Evolutionary conservation across 2,113 vertebrate genomes (phyloP).

Genomic region (Larimichthys polyactis): DNA sequence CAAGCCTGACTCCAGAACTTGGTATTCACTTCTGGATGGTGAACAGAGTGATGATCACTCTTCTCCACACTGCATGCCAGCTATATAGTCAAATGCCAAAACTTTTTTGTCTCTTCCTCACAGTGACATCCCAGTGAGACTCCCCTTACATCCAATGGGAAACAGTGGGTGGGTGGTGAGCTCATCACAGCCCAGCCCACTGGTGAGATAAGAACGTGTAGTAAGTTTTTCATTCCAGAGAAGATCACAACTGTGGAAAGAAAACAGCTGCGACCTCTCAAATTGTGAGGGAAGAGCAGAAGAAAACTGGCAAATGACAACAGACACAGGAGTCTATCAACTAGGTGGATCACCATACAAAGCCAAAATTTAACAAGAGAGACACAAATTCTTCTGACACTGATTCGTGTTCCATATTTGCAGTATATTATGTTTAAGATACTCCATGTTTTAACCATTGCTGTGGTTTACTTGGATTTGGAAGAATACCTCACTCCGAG

Average conservation of each 20-base stretch:
- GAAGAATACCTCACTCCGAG: background rate
- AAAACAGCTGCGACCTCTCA: constrained; percentile 54
- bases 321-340: constrained; percentile 15
- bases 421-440: background rate
- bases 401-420: background rate
- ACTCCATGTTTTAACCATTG: background rate
- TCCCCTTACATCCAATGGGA: constrained; percentile 21
- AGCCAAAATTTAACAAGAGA: constrained; percentile 12
- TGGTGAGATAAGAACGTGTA: constrained; percentile 61
- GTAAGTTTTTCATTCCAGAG: constrained; percentile 31
- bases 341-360: constrained; percentile 9
- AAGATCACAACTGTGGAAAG: constrained; percentile 35
- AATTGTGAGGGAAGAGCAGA: background rate
- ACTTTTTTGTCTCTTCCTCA: constrained; percentile 39
- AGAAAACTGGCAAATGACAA: constrained; percentile 41
- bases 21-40: constrained; percentile 55
- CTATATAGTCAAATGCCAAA: constrained; percentile 26
- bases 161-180: constrained; percentile 47
- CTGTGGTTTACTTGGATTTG: constrained; percentile 17
- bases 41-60: constrained; percentile 16
- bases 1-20: constrained; percentile 45
- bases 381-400: background rate
- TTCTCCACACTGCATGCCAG: constrained; percentile 7
- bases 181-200: constrained; percentile 43
- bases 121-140: constrained; percentile 42